Evolutionary conservation across 2,797 vertebrate species (phyloP), one percentile per base, ranked within the genome.

Genomic region (Selene dorsalis): DNA sequence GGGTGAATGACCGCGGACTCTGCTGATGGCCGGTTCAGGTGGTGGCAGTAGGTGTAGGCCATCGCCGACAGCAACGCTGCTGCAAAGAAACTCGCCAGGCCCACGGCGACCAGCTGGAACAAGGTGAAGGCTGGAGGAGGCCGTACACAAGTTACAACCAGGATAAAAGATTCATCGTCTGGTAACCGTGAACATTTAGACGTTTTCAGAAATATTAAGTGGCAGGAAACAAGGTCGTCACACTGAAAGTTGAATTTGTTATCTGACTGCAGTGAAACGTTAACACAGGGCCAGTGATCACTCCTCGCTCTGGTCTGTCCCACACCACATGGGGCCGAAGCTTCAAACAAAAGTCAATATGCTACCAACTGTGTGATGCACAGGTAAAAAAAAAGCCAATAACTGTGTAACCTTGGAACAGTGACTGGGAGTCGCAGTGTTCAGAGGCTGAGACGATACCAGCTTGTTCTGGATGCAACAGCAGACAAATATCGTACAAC

Each of bases 1-100:
- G 97, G 97, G 77, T 99, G 97, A 90, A 98, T 97, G 86, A 97
- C 96, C 0, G 96, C 96, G 0, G 97, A 96, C 0, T 99, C 97
- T 0, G 96, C 96, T 0, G 96, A 94, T 0, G 97, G 96, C 32
- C 96, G 82, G 85, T 85, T 90, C 41, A 88, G 62, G 12, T 96
- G 95, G 87, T 98, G 96, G 91, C 96, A 97, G 75, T 96, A 98
- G 4, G 96, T 95, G 80, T 95, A 98, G 79, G 94, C 90, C 2
- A 98, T 92, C 7, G 96, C 92, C 0, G 97, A 98, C 38, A 98
- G 93, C 50, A 98, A 93, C 69, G 96, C 95, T 4, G 97, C 97
- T 0, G 95, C 95, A 66, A 98, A 95, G 62, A 97, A 98, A 83
- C 96, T 96, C 79, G 96, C 96, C 1, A 93, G 85, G 18, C 97